A percentile compares a stretch with the other conserved stretches of the same genome.
These are phyloP conservation scores for Nothura maculosa DNA, from an alignment of 2,797 vertebrate genomes.

Conservation along the genomic window DNA sequence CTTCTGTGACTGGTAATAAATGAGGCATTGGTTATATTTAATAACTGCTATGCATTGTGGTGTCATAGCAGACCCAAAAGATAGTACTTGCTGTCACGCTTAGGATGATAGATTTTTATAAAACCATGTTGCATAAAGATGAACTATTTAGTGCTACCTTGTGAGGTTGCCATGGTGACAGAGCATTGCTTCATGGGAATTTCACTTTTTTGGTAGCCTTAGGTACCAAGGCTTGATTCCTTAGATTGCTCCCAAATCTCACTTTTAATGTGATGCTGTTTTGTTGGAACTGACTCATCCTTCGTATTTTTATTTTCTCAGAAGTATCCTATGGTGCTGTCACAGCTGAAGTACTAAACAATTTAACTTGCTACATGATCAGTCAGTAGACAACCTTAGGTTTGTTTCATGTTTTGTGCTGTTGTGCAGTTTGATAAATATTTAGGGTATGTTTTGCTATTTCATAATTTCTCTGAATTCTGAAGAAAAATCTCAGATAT, in stretches of 20 bases:
- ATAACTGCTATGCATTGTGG: slow-evolving; percentile 73
- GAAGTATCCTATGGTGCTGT: neutral
- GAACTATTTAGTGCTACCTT: slow-evolving; percentile 80
- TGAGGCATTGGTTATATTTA: slow-evolving; percentile 78
- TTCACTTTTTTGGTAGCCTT: slow-evolving; percentile 78
- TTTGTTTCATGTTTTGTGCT: neutral
- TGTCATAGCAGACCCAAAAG: slow-evolving; percentile 79
- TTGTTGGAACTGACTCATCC: slow-evolving; percentile 24
- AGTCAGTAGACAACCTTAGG: neutral
- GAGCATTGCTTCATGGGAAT: slow-evolving; percentile 79
- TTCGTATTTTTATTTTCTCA: slow-evolving; percentile 35
- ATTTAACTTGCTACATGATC: neutral
- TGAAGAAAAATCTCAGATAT: neutral
- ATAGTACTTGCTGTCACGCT: slow-evolving; percentile 76
- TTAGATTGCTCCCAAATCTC: slow-evolving; percentile 69
- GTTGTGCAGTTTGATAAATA: slow-evolving; percentile 2
- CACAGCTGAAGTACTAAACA: slow-evolving; percentile 7
- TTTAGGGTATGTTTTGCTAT: slow-evolving; percentile 11
- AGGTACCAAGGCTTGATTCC: slow-evolving; percentile 64
- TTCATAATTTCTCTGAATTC: neutral
- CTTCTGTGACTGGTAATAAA: slow-evolving; percentile 77
- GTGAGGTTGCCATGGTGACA: slow-evolving; percentile 81
- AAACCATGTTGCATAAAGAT: slow-evolving; percentile 79
- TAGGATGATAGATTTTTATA: slow-evolving; percentile 79
- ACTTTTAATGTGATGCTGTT: slow-evolving; percentile 17